Percentiles rank a stretch among this genome's conserved stretches.
These are phyloP conservation scores for Brassicogethes aeneus DNA, from an alignment of 2,888 invertebrate species.

Conservation along the genomic window DNA sequence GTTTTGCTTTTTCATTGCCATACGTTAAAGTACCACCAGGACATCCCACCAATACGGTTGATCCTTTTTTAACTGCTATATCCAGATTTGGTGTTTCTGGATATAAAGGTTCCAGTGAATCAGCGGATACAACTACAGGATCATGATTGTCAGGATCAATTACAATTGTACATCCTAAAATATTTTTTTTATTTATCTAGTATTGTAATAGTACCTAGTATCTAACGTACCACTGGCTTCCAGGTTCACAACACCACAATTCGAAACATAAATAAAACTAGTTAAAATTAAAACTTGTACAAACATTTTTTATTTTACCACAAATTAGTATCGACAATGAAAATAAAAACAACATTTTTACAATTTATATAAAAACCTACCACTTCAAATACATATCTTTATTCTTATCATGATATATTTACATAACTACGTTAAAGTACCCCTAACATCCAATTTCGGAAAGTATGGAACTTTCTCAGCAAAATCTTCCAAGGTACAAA, in stretches of 20 bases:
- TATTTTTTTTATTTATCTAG: neutral
- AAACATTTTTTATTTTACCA: no score
- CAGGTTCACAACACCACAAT: no score
- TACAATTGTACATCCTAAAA: neutral
- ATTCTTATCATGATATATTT: no score
- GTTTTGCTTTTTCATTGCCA: neutral
- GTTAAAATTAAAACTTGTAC: no score
- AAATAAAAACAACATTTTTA: no score
- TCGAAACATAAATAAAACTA: no score
- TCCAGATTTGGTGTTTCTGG: neutral
- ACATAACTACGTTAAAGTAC: no score
- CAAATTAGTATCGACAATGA: no score
- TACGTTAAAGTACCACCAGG: neutral
- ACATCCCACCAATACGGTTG: neutral
- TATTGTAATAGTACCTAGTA: no score
- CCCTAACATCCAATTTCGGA: slow-evolving; percentile 46
- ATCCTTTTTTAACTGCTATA: neutral
- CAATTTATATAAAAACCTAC: no score
- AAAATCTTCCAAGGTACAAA: slow-evolving; percentile 51
- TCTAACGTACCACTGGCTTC: no score
- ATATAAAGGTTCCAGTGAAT: neutral
- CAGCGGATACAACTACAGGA: neutral
- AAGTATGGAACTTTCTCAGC: slow-evolving; percentile 44
- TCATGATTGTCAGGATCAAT: neutral
- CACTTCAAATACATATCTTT: no score